Conservation (phyloP, 2,113 vertebrate species). For the Pollimyrus isidori region DNA sequence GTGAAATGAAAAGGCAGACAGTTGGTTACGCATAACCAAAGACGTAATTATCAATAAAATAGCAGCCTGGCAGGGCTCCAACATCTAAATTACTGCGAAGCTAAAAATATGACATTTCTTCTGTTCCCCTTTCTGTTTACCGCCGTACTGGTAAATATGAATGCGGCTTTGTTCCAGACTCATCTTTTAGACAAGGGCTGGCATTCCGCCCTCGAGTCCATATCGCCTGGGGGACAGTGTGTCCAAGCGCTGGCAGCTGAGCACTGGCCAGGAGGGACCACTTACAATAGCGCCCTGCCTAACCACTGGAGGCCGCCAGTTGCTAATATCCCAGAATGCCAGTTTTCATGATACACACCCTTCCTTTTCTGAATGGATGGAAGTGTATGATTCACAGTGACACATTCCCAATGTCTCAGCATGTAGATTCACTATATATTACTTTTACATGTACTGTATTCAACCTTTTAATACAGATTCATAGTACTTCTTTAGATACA, state of each 20-base stretch:
- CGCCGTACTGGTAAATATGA: neutral
- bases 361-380: neutral
- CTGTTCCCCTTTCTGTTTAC: neutral
- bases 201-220: neutral
- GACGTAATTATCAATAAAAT: neutral
- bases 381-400: neutral
- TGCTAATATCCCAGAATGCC: neutral
- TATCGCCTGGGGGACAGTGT: neutral
- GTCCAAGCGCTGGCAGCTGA: neutral
- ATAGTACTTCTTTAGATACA: neutral
- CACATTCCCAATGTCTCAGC: neutral
- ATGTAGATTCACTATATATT: neutral
- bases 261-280: neutral
- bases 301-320: neutral
- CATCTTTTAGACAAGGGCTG: neutral
- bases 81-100: neutral
- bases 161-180: neutral
- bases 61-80: neutral
- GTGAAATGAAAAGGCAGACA: neutral
- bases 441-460: neutral
- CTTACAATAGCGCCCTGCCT: neutral
- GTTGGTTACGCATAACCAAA: neutral
- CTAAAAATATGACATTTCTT: neutral
- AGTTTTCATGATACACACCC: neutral
- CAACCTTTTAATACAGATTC: neutral